Percentiles rank a stretch among this genome's conserved stretches.
Evolutionary conservation across 2,888 invertebrate species (phyloP).

Genomic region (Parasteatoda lunata): DNA sequence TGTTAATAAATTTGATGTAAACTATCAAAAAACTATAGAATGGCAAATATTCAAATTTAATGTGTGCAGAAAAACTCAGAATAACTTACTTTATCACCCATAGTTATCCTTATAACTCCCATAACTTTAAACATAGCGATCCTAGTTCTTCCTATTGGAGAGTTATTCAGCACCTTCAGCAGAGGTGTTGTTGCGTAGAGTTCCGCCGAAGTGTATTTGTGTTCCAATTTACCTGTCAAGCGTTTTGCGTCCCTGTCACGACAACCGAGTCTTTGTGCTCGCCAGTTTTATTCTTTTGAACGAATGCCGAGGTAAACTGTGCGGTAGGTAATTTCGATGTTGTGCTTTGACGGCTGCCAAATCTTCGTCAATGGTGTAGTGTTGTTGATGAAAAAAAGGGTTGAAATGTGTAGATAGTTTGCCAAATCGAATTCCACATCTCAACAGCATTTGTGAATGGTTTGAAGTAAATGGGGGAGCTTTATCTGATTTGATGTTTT

Average conservation of each 20-base stretch:
- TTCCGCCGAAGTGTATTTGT: not conserved
- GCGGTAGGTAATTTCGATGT: conserved; percentile 5
- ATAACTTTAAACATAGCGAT: no score
- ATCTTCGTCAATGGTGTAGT: not conserved
- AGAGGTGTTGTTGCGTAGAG: not conserved
- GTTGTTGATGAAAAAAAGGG: not conserved
- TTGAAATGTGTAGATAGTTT: not conserved
- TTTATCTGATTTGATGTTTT: not conserved
- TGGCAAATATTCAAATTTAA: no score
- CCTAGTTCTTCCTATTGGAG: no score
- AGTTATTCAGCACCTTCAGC: not conserved
- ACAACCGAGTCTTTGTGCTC: conserved; percentile 37
- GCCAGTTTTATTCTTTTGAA: not conserved
- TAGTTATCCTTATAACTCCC: no score
- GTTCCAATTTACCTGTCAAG: not conserved
- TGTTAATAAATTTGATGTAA: no score
- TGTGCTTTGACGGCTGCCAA: not conserved
- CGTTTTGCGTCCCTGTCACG: not conserved
- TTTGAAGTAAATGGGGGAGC: not conserved
- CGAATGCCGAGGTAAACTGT: conserved; percentile 12
- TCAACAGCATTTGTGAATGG: not conserved
- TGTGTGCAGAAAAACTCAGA: no score
- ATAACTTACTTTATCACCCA: no score
- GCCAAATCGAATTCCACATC: not conserved
- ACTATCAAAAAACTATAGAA: no score